phyloP scores from a whole-genome alignment of 2,888 invertebrate genomes.

The Selenia dentaria region DNA sequence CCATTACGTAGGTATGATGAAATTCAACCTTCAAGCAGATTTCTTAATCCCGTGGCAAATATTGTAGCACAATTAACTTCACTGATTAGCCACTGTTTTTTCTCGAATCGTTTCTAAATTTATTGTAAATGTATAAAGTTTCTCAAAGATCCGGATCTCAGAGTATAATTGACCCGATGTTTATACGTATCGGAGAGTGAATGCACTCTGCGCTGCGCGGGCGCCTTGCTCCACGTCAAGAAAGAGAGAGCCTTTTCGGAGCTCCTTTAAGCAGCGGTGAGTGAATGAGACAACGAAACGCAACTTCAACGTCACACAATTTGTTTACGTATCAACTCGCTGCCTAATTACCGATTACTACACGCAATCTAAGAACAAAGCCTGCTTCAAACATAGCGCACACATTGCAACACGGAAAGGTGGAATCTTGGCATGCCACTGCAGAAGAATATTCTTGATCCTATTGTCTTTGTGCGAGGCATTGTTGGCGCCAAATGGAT shows the following conservation, averaged over 20 bases:
- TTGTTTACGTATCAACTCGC: constrained; percentile 48
- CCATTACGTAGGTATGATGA: constrained; percentile 73
- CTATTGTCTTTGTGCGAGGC: constrained; percentile 40
- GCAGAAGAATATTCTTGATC: constrained; percentile 34
- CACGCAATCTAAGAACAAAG: constrained; percentile 42
- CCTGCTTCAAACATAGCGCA: constrained; percentile 25
- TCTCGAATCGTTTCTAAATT: neutral
- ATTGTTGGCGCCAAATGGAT: constrained; percentile 49
- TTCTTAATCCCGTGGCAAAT: constrained; percentile 50
- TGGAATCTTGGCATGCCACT: constrained; percentile 39
- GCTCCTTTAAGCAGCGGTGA: constrained; percentile 24
- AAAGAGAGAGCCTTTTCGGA: constrained; percentile 44
- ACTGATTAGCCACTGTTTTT: constrained; percentile 1
- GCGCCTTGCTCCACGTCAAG: constrained; percentile 56
- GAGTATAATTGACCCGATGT: constrained; percentile 43
- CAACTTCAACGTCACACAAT: constrained; percentile 37
- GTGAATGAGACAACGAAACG: constrained; percentile 48
- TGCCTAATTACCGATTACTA: constrained; percentile 56
- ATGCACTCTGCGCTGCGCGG: constrained; percentile 64
- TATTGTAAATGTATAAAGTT: neutral
- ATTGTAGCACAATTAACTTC: constrained; percentile 36
- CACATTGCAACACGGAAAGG: constrained; percentile 27
- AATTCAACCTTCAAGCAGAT: constrained; percentile 69
- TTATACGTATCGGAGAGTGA: constrained; percentile 67
- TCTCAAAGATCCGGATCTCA: neutral